phyloP scores from a whole-genome alignment of 2,113 vertebrate species.

The Regulus satrapa region DNA sequence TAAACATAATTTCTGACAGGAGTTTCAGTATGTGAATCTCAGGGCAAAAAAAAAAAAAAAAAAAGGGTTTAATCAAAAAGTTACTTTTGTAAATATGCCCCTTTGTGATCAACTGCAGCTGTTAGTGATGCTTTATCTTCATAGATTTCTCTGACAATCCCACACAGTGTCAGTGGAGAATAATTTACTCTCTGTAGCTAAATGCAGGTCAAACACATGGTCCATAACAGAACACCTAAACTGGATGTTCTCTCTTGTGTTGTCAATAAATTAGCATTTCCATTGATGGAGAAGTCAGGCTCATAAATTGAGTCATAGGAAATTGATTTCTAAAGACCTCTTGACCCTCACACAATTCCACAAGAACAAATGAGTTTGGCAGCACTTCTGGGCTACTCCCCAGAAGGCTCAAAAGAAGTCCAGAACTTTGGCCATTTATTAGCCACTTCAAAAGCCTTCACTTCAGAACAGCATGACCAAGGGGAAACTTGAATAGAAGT shows the following conservation, averaged over 20 bases:
- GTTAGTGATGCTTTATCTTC: not conserved
- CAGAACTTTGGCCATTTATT: not conserved
- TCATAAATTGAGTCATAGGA: not conserved
- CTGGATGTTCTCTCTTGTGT: accelerated
- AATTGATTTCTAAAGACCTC: not conserved
- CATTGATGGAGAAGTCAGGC: not conserved
- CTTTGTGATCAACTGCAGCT: accelerated
- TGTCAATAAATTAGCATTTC: not conserved
- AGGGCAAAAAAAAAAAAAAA: not conserved
- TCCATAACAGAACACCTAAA: not conserved
- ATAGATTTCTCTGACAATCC: not conserved
- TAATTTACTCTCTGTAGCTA: not conserved
- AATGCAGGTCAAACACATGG: not conserved
- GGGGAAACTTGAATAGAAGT: not conserved
- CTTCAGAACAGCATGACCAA: not conserved
- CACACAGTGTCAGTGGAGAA: not conserved
- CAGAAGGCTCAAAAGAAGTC: not conserved
- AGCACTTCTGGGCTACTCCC: not conserved
- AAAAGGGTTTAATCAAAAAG: not conserved
- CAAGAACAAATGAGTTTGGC: not conserved
- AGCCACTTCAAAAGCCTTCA: not conserved
- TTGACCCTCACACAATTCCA: not conserved
- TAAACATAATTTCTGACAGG: not conserved
- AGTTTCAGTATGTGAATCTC: not conserved
- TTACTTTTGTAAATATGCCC: accelerated